Percentiles rank a stretch among this genome's conserved stretches.
These are phyloP conservation scores for Acronicta psi DNA, from an alignment of 2,888 invertebrate genomes.

Conservation along the genomic window DNA sequence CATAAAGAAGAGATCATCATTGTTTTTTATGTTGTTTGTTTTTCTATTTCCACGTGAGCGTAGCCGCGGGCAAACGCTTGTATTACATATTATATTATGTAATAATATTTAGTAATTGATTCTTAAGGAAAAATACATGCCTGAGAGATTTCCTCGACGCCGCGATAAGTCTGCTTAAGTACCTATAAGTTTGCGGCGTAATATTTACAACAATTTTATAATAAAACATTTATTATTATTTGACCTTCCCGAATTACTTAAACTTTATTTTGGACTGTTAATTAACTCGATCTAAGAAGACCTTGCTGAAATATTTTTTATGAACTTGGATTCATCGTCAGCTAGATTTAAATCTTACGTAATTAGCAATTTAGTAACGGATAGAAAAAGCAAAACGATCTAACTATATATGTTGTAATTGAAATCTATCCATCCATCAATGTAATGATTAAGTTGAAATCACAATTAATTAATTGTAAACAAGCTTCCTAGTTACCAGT, in stretches of 20 bases:
- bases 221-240: neutral
- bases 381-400: conserved; percentile 6
- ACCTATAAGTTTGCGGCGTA: no score
- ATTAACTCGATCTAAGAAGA: conserved; percentile 1
- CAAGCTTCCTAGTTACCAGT: no score
- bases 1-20: no score
- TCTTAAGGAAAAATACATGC: no score
- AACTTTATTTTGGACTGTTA: neutral
- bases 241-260: neutral
- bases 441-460: neutral
- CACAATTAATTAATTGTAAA: neutral
- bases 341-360: neutral
- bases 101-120: no score
- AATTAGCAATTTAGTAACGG: conserved; percentile 25
- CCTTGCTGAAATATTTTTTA: conserved; percentile 4
- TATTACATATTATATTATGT: no score
- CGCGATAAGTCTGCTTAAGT: no score
- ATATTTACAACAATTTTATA: neutral
- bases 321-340: neutral
- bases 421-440: neutral
- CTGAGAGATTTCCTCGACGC: no score
- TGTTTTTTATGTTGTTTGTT: no score
- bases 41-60: no score
- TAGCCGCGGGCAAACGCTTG: no score
- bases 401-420: neutral